Percentiles rank a stretch among this genome's conserved stretches.
Evolutionary conservation across 2,797 vertebrate species (phyloP).

Genomic region (Loriculus beryllinus): DNA sequence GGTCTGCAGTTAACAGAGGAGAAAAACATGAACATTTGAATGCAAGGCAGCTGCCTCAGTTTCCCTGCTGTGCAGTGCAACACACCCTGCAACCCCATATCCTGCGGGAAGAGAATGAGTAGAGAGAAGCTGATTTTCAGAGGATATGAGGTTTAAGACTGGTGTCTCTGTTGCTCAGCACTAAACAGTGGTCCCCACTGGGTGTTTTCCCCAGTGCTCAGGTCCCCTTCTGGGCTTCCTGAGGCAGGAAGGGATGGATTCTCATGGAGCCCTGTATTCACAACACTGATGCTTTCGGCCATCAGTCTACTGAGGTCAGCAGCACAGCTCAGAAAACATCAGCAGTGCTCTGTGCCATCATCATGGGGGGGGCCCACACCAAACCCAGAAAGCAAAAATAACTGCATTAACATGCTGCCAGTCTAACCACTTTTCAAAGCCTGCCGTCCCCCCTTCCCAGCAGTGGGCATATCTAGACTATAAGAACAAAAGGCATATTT

Average conservation of each 20-base stretch:
- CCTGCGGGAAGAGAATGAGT: rapidly evolving
- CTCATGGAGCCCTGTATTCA: not conserved
- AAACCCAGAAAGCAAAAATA: not conserved
- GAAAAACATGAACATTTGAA: rapidly evolving
- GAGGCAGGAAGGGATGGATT: not conserved
- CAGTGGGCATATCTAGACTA: not conserved
- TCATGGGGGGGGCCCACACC: not conserved
- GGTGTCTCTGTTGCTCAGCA: not conserved
- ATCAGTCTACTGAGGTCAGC: not conserved
- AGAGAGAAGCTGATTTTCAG: not conserved
- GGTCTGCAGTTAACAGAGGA: not conserved
- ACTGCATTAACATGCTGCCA: not conserved
- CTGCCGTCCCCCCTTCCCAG: not conserved
- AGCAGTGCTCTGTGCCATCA: not conserved
- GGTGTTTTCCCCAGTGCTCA: not conserved
- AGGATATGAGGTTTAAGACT: rapidly evolving
- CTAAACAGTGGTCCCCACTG: not conserved
- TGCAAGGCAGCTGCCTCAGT: not conserved
- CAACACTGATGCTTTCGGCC: not conserved
- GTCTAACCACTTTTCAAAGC: not conserved
- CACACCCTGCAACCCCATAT: rapidly evolving
- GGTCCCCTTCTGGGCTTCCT: not conserved
- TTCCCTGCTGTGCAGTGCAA: not conserved
- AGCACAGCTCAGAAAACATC: not conserved
- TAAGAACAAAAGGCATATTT: not conserved